These are phyloP conservation scores for Ditula angustiorana DNA, from an alignment of 2,888 invertebrate genomes.

Conservation along the genomic window DNA sequence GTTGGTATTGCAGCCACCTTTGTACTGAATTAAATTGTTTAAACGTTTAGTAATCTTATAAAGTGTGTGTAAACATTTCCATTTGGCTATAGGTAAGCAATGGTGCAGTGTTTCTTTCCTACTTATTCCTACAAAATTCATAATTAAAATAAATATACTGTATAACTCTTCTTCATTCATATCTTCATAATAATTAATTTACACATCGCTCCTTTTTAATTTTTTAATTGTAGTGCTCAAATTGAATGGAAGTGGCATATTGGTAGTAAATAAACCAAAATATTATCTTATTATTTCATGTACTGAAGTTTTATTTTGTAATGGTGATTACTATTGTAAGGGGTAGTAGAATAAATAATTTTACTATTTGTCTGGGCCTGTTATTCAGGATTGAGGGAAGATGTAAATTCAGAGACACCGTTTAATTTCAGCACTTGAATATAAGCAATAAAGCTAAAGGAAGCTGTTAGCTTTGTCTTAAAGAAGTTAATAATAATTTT, in stretches of 20 bases:
- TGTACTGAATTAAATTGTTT: not conserved
- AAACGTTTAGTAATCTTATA: no score
- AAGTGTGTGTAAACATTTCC: not conserved
- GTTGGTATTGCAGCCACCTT: not conserved
- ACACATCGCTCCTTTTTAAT: not conserved
- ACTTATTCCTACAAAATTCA: constrained; percentile 26
- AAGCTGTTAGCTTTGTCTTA: constrained; percentile 4
- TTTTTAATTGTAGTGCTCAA: not conserved
- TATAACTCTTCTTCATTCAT: not conserved
- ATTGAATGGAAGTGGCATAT: not conserved
- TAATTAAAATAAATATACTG: constrained; percentile 28
- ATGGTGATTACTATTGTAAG: not conserved
- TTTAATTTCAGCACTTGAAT: not conserved
- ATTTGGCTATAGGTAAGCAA: constrained; percentile 1
- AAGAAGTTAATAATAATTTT: not conserved
- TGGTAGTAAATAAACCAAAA: not conserved
- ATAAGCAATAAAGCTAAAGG: not conserved
- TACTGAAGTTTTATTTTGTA: not conserved
- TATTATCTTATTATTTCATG: not conserved
- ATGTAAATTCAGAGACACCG: not conserved
- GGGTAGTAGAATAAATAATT: not conserved
- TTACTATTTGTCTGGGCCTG: not conserved
- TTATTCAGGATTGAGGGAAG: not conserved
- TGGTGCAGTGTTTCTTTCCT: constrained; percentile 17
- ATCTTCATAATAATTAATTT: not conserved